Evolutionary conservation across 2,113 vertebrate species (phyloP).

Genomic region (Sula dactylatra): DNA sequence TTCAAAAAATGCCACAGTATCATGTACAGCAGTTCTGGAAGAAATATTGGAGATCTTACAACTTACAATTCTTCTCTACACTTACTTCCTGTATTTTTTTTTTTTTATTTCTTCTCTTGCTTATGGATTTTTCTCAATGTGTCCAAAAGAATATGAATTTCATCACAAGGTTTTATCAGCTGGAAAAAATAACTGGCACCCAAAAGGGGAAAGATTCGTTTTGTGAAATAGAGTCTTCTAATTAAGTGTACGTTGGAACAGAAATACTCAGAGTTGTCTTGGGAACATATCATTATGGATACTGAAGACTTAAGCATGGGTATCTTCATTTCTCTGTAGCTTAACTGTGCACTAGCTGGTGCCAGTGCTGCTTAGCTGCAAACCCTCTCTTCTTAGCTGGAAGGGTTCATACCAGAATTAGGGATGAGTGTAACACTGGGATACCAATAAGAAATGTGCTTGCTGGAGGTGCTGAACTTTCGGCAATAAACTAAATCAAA

Average conservation of each 20-base stretch:
- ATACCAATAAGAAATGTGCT: background rate
- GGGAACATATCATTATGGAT: background rate
- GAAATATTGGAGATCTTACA: background rate
- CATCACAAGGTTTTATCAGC: background rate
- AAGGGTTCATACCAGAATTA: background rate
- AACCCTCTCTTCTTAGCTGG: background rate
- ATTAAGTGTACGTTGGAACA: background rate
- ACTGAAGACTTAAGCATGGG: background rate
- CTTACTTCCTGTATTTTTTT: background rate
- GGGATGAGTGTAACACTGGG: background rate
- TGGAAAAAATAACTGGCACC: background rate
- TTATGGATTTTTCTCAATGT: background rate
- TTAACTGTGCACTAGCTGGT: background rate
- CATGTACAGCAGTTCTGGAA: background rate
- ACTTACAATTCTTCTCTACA: background rate
- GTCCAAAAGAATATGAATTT: background rate
- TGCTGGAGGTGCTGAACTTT: background rate
- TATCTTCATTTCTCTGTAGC: background rate
- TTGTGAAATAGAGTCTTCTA: background rate
- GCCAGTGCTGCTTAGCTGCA: background rate
- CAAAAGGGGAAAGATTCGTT: background rate
- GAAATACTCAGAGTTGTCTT: background rate
- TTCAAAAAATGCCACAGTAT: background rate
- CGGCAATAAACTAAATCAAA: background rate
- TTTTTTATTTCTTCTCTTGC: background rate